Evolutionary conservation across 2,888 invertebrate genomes (phyloP).

Genomic region (Drosophila subsilvestris): DNA sequence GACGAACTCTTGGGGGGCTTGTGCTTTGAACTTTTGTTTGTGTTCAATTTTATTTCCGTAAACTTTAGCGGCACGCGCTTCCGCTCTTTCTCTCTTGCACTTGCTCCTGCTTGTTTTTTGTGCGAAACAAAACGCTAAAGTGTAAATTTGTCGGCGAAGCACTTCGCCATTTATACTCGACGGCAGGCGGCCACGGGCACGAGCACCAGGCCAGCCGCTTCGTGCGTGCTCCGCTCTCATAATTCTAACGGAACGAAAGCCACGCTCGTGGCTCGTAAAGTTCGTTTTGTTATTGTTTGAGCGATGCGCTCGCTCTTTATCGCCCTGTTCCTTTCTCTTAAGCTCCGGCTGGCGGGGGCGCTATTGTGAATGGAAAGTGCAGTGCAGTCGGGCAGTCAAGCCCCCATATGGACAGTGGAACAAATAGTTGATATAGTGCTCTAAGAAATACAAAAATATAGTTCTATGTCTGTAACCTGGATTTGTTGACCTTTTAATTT

Average conservation of each 20-base stretch:
- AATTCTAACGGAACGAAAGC: slow-evolving; percentile 56
- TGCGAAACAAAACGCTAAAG: slow-evolving; percentile 61
- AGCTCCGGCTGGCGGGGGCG: neutral
- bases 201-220: slow-evolving; percentile 19
- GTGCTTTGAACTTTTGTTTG: slow-evolving; percentile 36
- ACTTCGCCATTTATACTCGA: slow-evolving; percentile 70
- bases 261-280: slow-evolving; percentile 44
- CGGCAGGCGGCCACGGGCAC: slow-evolving; percentile 23
- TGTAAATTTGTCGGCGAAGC: slow-evolving; percentile 57
- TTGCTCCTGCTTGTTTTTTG: slow-evolving; percentile 53
- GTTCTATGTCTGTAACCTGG: too few species aligned
- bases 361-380: slow-evolving; percentile 41
- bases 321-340: slow-evolving; percentile 13
- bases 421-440: neutral
- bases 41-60: slow-evolving; percentile 73
- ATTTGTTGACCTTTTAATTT: neutral
- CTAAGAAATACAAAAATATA: neutral
- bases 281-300: slow-evolving; percentile 71
- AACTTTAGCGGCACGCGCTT: slow-evolving; percentile 77
- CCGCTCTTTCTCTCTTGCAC: slow-evolving; percentile 48
- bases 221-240: slow-evolving; percentile 63
- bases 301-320: slow-evolving; percentile 17
- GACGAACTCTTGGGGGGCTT: slow-evolving; percentile 6
- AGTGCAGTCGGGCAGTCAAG: slow-evolving; percentile 9
- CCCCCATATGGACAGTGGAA: slow-evolving; percentile 6